Evolutionary conservation across 2,797 vertebrate species (phyloP), one percentile per base, ranked within the genome.

Genomic region (Pipistrellus pipistrellus): DNA sequence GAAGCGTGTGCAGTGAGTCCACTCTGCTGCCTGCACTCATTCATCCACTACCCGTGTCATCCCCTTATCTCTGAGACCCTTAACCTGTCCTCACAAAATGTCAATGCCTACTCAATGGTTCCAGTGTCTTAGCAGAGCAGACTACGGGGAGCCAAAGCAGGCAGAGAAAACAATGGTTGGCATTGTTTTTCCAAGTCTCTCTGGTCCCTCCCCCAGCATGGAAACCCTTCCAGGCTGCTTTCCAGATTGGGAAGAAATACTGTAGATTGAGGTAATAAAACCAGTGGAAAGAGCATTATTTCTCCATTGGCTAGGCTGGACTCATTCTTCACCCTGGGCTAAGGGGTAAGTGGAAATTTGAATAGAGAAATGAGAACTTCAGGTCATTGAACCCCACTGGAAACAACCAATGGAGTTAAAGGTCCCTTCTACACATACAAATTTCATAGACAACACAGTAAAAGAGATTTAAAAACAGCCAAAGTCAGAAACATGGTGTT

Each of bases 121-220:
- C 78, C 94, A 94, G 72, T 91, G 95, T 96, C 85, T 90, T 53
- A 59, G 17, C 1, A 30, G 84, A 85, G 64, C 95, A 91, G 95
- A 97, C 95, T 93, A n/a, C 51, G 21, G 84, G 95, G 91, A 96
- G 95, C 92, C 95, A 81, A 84, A 53, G 68, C 81, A 77, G 68
- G 48, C 62, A 6, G 27, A 80, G 14, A 77, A 90, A 85, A 97
- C 93, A 97, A 95, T 95, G 78, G 77, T 69, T 13, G 0, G 20
- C 0, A 1, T 84, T 96, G 94, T 96, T 85, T 85, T 38, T 68
- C 83, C 48, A 46, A 55, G 15, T 88, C 80, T 88, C 64, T 83
- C 81, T 30, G 8, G 32, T 80, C 46, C 86, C 80, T 88, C 64
- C 68, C 68, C 77, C 89, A 91, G 48, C 59, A 59, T 53, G 81